Conservation (phyloP, 2,797 vertebrate species). For the Psittacula derbiana region DNA sequence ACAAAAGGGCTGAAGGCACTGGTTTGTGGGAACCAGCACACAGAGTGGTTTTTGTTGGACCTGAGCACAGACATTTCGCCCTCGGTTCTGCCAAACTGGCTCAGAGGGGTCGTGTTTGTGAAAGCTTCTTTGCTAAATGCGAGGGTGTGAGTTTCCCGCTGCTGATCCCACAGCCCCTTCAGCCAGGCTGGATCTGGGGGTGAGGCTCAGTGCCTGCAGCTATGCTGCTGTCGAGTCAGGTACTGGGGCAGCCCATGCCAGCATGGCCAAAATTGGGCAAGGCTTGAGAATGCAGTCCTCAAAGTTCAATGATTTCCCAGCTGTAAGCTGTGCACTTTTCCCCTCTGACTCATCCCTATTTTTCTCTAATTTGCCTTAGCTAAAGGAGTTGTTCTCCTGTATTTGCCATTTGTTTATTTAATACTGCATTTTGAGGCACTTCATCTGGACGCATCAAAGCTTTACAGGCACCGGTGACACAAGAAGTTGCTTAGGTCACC, state of each 20-base stretch:
- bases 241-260: neutral
- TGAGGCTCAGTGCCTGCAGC: neutral
- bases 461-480: rapidly evolving
- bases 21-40: neutral
- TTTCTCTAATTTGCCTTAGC: neutral
- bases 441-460: neutral
- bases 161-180: neutral
- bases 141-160: neutral
- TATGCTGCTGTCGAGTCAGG: neutral
- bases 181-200: neutral
- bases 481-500: neutral
- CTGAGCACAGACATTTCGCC: neutral
- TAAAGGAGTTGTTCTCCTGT: neutral
- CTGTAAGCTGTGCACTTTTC: neutral
- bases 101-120: neutral
- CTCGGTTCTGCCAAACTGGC: neutral
- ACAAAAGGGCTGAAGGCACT: neutral
- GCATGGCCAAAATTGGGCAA: neutral
- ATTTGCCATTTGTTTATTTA: neutral
- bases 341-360: neutral
- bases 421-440: neutral
- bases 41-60: neutral
- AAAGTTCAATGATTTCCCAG: neutral
- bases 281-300: neutral
- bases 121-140: neutral